Evolutionary conservation across 2,113 vertebrate species (phyloP).

Genomic region (Nibea albiflora): DNA sequence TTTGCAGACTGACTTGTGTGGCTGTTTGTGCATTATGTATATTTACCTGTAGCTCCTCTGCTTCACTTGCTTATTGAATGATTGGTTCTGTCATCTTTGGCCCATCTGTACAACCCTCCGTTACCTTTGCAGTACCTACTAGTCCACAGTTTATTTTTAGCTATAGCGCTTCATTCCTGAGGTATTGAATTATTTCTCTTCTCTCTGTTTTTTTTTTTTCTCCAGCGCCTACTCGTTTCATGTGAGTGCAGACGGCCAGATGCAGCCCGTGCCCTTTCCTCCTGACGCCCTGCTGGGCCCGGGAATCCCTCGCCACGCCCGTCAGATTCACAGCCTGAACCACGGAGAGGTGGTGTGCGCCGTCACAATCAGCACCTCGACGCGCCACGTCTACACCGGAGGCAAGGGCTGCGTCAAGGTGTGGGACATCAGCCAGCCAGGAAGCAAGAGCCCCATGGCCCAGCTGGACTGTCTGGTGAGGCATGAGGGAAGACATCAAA

Average conservation of each 20-base stretch:
- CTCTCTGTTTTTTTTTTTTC: background rate
- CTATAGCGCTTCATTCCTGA: conserved; percentile 7
- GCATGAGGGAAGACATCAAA: conserved; percentile 28
- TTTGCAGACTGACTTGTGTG: background rate
- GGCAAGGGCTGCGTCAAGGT: conserved; percentile 94
- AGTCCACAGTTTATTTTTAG: conserved; percentile 19
- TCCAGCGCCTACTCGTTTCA: conserved; percentile 84
- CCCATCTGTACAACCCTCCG: background rate
- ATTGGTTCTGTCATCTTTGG: conserved; percentile 13
- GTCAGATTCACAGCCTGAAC: conserved; percentile 89
- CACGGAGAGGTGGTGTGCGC: conserved; percentile 94
- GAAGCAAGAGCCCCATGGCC: conserved; percentile 85
- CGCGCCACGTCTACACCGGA: conserved; percentile 91
- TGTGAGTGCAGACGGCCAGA: conserved; percentile 84
- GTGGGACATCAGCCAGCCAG: conserved; percentile 92
- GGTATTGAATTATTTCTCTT: conserved; percentile 19
- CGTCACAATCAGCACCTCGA: conserved; percentile 93
- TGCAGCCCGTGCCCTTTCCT: conserved; percentile 85
- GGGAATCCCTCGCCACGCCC: conserved; percentile 88
- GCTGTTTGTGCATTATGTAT: conserved; percentile 14
- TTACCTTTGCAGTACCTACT: background rate
- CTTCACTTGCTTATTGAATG: conserved; percentile 11
- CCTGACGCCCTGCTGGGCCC: conserved; percentile 88
- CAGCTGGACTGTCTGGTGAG: conserved; percentile 84
- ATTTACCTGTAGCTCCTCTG: conserved; percentile 13